Evolutionary conservation across 2,113 vertebrate species (phyloP), one percentile per base, ranked within the genome.

Genomic region (Tor tambroides): DNA sequence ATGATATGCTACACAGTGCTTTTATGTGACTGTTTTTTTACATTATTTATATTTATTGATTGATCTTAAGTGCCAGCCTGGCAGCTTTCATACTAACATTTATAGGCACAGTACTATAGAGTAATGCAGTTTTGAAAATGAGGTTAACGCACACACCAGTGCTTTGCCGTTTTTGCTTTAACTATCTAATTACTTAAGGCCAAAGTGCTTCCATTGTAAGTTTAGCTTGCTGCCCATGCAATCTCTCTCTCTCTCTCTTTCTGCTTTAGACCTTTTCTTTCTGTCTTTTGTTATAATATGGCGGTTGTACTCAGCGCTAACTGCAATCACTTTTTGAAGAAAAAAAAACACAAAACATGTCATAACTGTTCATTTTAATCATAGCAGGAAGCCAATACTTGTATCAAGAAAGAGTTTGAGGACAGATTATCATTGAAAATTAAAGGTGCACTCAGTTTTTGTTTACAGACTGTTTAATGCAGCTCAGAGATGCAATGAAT

Each of bases 161-260:
- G 6, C 9, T 72, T 41, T 84, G 65, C 49, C 4, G 15, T 49
- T 56, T 69, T 71, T 71, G 63, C 10, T 71, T 43, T 32, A 67
- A 32, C 26, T 83, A 28, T 71, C 81, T 71, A 69, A 83, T 83
- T 51, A 69, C 35, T 74, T 74, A 74, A 41, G 21, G 32, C 35
- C 69, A 51, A 43, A 23, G 65, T 72, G 82, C 65, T 54, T 35
- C 38, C 43, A 71, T 12, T 51, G 41, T 71, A 84, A 38, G 30
- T 49, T 46, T 32, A 71, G 28, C 23, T 51, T 30, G 46, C 43
- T 35, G 17, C 81, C 41, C 14, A 43, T 17, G 8, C 32, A 38
- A 51, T 51, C 49, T 51, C 46, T 49, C 28, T 67, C 63, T 32
- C 5, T 30, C 51, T 56, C 51, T 56, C 54, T 21, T 19, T 56